phyloP scores from a whole-genome alignment of 2,797 vertebrate species.

The Thripadectes ignobilis region DNA sequence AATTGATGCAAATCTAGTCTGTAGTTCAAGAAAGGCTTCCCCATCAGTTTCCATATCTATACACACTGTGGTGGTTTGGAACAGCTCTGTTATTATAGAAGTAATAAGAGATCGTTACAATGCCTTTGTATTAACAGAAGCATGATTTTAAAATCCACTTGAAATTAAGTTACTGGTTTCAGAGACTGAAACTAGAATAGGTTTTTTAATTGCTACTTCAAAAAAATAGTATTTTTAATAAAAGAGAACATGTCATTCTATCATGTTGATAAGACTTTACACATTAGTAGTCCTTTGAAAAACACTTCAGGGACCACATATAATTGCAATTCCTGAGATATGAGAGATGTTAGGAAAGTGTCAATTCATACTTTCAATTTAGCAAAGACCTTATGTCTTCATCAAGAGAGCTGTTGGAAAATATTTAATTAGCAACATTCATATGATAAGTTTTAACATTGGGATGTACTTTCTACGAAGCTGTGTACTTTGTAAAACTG shows the following conservation, averaged over 20 bases:
- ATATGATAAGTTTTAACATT: not conserved
- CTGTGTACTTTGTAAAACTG: not conserved
- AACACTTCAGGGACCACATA: not conserved
- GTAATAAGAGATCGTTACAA: not conserved
- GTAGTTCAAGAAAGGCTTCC: not conserved
- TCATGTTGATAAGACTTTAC: not conserved
- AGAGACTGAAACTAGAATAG: not conserved
- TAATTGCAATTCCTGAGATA: not conserved
- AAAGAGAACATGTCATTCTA: not conserved
- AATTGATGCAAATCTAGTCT: not conserved
- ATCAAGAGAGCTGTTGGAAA: not conserved
- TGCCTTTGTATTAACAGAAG: slow-evolving; percentile 14
- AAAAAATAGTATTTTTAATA: slow-evolving; percentile 28
- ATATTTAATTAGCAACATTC: not conserved
- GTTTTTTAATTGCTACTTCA: not conserved
- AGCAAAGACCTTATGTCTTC: not conserved
- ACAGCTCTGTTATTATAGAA: not conserved
- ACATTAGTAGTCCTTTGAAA: not conserved
- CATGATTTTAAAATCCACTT: slow-evolving; percentile 19
- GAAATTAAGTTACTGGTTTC: slow-evolving; percentile 36
- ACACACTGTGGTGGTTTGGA: not conserved
- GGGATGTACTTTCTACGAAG: not conserved
- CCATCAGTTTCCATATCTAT: not conserved
- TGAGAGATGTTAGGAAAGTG: not conserved
- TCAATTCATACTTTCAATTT: not conserved